Evolutionary conservation across 2,113 vertebrate species (phyloP).

Genomic region (Turnix velox): DNA sequence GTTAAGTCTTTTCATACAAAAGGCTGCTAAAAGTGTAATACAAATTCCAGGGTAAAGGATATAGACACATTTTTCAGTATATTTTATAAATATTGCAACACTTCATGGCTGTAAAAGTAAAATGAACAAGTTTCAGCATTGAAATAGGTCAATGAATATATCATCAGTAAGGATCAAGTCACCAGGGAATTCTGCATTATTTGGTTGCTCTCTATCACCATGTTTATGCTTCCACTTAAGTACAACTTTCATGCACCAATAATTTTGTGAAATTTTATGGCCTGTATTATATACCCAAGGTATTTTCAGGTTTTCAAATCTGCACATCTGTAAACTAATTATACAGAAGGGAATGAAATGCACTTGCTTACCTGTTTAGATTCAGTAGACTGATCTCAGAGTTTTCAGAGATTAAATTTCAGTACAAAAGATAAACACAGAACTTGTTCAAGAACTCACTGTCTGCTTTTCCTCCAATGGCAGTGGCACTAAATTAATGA

Average conservation of each 20-base stretch:
- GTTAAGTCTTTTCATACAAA: neutral
- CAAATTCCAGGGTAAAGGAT: neutral
- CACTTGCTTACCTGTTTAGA: neutral
- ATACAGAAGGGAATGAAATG: conserved; percentile 13
- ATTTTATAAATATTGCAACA: neutral
- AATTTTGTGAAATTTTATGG: neutral
- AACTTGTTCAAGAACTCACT: neutral
- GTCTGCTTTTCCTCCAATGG: neutral
- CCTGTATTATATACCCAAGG: neutral
- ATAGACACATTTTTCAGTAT: neutral
- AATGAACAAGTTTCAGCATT: neutral
- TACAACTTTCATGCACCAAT: neutral
- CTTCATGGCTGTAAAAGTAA: neutral
- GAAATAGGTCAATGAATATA: conserved; percentile 3
- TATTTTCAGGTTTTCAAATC: conserved; percentile 18
- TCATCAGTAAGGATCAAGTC: neutral
- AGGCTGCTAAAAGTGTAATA: neutral
- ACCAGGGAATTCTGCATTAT: neutral
- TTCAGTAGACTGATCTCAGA: neutral
- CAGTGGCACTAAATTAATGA: neutral
- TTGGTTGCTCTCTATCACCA: neutral
- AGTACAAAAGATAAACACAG: conserved; percentile 3
- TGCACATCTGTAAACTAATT: conserved; percentile 28
- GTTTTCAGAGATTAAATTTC: conserved; percentile 12
- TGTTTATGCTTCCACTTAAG: neutral